phyloP scores from a whole-genome alignment of 2,797 vertebrate genomes.

The Centropyge bicolor region DNA sequence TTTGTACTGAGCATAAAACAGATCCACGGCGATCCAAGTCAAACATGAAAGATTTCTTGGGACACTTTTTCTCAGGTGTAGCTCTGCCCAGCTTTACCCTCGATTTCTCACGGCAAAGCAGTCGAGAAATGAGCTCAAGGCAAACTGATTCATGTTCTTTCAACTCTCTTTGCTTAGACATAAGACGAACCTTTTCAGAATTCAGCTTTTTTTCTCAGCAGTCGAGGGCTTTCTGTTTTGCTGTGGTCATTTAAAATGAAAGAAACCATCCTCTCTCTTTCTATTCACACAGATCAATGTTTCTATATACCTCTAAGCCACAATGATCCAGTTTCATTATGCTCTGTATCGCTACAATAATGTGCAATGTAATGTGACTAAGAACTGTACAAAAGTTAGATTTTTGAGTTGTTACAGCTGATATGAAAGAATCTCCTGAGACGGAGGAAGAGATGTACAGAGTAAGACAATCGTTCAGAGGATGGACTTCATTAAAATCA shows the following conservation, averaged over 20 bases:
- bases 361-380: background rate
- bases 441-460: background rate
- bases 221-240: background rate
- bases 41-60: background rate
- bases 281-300: background rate
- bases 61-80: background rate
- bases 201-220: background rate
- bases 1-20: background rate
- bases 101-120: background rate
- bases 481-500: slow-evolving; percentile 4
- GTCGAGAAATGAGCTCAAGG: background rate
- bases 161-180: background rate
- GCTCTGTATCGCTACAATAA: background rate
- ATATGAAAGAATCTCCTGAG: background rate
- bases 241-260: background rate
- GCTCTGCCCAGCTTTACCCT: background rate
- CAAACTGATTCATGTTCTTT: background rate
- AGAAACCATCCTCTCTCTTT: background rate
- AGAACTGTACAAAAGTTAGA: background rate
- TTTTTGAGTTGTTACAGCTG: background rate
- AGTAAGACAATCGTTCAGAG: background rate
- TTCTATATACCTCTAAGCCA: background rate
- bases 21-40: background rate
- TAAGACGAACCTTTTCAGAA: background rate
- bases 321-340: background rate